A percentile compares a stretch with the other conserved stretches of the same genome.
phyloP scores from a whole-genome alignment of 2,888 invertebrate species.

The Chymomyza fuscimana region DNA sequence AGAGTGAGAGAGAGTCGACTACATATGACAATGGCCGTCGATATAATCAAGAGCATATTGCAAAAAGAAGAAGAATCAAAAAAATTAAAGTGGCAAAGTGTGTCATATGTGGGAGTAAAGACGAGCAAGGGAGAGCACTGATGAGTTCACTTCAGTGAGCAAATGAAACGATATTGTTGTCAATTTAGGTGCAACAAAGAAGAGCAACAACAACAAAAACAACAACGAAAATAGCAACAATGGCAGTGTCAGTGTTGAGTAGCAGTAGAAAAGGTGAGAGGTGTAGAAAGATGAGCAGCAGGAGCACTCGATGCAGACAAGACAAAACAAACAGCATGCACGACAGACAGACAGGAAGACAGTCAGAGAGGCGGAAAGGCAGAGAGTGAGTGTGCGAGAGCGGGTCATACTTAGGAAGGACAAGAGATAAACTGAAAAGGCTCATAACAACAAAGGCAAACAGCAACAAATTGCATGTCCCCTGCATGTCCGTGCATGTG shows the following conservation, averaged over 20 bases:
- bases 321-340: slow-evolving; percentile 70
- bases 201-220: slow-evolving; percentile 59
- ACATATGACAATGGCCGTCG: slow-evolving; percentile 41
- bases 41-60: slow-evolving; percentile 62
- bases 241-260: background rate
- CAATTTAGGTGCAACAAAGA: slow-evolving; percentile 72
- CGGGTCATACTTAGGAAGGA: background rate
- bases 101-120: slow-evolving; percentile 19
- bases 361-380: background rate
- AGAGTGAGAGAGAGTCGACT: background rate
- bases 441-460: slow-evolving; percentile 50
- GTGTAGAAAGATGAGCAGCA: background rate
- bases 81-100: slow-evolving; percentile 47
- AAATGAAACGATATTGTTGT: slow-evolving; percentile 73
- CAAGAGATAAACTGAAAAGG: background rate
- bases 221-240: slow-evolving; percentile 9
- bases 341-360: slow-evolving; percentile 37
- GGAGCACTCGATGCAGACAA: slow-evolving; percentile 33
- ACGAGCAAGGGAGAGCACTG: slow-evolving; percentile 42
- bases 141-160: slow-evolving; percentile 72
- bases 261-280: slow-evolving; percentile 22
- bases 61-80: background rate
- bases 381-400: no score
- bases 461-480: slow-evolving; percentile 70
- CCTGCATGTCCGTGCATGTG: background rate